phyloP scores from a whole-genome alignment of 2,888 invertebrate genomes.

The Acanthosoma haemorrhoidale region DNA sequence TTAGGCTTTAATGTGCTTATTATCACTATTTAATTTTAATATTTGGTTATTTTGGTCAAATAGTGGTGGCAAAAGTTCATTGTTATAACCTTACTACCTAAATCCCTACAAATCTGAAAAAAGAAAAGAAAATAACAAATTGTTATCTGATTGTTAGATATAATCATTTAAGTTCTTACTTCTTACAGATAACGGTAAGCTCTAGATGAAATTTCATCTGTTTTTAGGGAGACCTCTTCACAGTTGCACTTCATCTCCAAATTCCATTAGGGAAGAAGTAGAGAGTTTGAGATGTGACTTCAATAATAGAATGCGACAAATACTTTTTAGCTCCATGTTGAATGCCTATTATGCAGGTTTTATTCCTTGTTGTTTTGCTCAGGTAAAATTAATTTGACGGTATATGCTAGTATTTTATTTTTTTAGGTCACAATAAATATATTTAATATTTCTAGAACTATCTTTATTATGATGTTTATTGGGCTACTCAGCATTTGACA shows the following conservation, averaged over 20 bases:
- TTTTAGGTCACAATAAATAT: not conserved
- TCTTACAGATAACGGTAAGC: not conserved
- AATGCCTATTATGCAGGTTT: constrained; percentile 85
- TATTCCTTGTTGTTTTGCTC: constrained; percentile 83
- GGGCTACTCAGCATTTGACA: constrained; percentile 76
- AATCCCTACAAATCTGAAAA: too few species aligned
- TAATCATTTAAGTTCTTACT: not conserved
- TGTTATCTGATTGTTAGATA: too few species aligned
- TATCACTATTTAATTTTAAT: too few species aligned
- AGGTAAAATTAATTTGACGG: constrained; percentile 52
- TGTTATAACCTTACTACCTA: too few species aligned
- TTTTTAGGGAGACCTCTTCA: constrained; percentile 60
- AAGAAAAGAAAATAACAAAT: too few species aligned
- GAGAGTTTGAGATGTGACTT: constrained; percentile 79
- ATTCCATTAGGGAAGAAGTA: constrained; percentile 74
- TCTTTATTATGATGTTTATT: constrained; percentile 51
- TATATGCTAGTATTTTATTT: not conserved
- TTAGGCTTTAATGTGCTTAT: too few species aligned
- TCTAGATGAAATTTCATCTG: not conserved
- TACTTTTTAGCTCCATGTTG: constrained; percentile 75
- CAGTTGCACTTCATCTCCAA: constrained; percentile 67
- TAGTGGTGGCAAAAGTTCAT: too few species aligned
- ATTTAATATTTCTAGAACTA: constrained; percentile 50
- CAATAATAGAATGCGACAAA: constrained; percentile 81
- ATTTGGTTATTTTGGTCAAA: too few species aligned